Percentiles rank a stretch among this genome's conserved stretches.
These are phyloP conservation scores for Aviceda subcristata DNA, from an alignment of 2,113 vertebrate species.

Conservation along the genomic window DNA sequence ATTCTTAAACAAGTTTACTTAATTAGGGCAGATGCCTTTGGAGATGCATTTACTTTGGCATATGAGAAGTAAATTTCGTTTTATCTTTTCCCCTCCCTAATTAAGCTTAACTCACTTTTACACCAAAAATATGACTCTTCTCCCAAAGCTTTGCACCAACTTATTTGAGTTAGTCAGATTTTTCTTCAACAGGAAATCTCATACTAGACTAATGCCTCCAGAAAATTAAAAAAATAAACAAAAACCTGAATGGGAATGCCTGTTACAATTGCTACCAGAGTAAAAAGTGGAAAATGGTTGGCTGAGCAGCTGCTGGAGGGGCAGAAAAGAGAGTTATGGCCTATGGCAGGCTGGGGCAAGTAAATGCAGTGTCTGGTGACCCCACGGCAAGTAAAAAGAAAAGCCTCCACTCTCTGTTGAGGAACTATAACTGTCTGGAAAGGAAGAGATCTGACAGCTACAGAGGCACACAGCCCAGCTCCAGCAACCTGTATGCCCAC, in stretches of 20 bases:
- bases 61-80: not conserved
- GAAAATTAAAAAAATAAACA: not conserved
- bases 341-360: not conserved
- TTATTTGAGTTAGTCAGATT: not conserved
- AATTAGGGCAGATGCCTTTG: not conserved
- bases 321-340: not conserved
- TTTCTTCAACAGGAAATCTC: not conserved
- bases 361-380: not conserved
- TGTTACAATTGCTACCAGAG: not conserved
- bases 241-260: not conserved
- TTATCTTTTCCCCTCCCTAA: not conserved
- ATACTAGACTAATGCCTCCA: not conserved
- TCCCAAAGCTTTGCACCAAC: not conserved
- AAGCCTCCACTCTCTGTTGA: not conserved
- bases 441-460: not conserved
- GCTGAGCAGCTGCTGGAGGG: not conserved
- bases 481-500: not conserved
- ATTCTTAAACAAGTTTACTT: not conserved
- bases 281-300: not conserved
- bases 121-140: not conserved
- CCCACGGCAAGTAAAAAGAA: not conserved
- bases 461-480: not conserved
- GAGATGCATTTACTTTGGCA: not conserved
- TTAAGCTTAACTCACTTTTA: not conserved
- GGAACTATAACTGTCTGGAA: not conserved